These are phyloP conservation scores for Oscheius sp. DNA, from an alignment of 2,888 invertebrate genomes.

Conservation along the genomic window DNA sequence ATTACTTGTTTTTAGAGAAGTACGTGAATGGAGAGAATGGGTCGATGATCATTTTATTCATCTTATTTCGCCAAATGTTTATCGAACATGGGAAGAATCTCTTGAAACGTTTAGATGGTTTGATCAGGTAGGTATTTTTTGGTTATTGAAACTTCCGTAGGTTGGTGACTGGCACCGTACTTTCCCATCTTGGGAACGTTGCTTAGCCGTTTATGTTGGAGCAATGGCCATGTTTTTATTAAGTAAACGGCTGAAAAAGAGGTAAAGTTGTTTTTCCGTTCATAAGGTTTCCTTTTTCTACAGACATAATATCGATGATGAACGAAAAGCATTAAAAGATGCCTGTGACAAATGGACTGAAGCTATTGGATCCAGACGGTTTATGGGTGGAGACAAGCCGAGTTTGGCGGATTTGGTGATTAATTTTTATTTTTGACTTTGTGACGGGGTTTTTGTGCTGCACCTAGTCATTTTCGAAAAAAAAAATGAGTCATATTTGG, in stretches of 20 bases:
- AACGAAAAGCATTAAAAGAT: conserved; percentile 88
- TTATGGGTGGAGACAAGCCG: conserved; percentile 86
- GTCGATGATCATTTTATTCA: conserved; percentile 90
- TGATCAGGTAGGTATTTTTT: conserved; percentile 73
- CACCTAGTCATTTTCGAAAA: too few relatives aligned
- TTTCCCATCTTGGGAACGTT: conserved; percentile 86
- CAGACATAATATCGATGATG: conserved; percentile 85
- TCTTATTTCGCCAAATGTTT: conserved; percentile 93
- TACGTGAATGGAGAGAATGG: conserved; percentile 95
- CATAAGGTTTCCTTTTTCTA: too few relatives aligned
- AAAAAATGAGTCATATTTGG: too few relatives aligned
- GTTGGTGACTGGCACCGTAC: conserved; percentile 90
- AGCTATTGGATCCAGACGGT: conserved; percentile 79
- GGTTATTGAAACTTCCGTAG: conserved; percentile 58
- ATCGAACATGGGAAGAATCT: conserved; percentile 85
- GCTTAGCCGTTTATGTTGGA: conserved; percentile 88
- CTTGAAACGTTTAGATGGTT: conserved; percentile 93
- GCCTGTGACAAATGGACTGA: conserved; percentile 84
- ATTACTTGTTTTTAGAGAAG: conserved; percentile 77
- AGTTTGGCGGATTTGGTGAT: conserved; percentile 85
- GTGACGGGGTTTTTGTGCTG: too few relatives aligned
- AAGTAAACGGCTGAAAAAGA: conserved; percentile 85
- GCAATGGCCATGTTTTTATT: conserved; percentile 92
- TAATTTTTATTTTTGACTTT: neutral
- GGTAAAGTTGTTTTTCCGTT: too few relatives aligned